Percentiles rank a stretch among this genome's conserved stretches.
Conservation (phyloP, 1,140 invertebrate genomes). For the Leptinotarsa texana region DNA sequence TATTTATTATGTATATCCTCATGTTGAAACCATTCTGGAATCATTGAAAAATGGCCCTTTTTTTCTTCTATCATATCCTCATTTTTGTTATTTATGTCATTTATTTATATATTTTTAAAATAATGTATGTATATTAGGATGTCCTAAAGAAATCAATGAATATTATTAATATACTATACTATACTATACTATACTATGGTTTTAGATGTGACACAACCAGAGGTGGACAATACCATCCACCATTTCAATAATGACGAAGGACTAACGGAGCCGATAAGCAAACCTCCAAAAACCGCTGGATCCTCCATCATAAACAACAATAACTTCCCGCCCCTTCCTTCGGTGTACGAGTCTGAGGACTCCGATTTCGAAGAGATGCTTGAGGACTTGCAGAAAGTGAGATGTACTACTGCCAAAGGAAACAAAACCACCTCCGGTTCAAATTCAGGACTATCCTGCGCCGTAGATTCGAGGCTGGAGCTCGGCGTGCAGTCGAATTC, state of each 20-base stretch:
- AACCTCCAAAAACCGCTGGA: slow-evolving; percentile 23
- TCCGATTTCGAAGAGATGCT: slow-evolving; percentile 73
- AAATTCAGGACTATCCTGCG: slow-evolving; percentile 63
- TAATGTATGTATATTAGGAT: no score
- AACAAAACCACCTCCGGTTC: slow-evolving; percentile 30
- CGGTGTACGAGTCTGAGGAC: slow-evolving; percentile 72
- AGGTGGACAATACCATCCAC: slow-evolving; percentile 40
- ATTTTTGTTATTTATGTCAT: no score
- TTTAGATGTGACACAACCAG: slow-evolving; percentile 39
- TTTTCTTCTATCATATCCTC: no score
- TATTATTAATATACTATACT: no score
- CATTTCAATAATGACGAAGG: slow-evolving; percentile 33
- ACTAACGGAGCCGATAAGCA: slow-evolving; percentile 16
- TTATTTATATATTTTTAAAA: no score
- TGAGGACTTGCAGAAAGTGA: slow-evolving; percentile 64
- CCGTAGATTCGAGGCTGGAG: slow-evolving; percentile 78
- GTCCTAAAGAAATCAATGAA: no score
- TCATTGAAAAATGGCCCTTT: no score
- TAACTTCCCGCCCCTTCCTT: slow-evolving; percentile 59
- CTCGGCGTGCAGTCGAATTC: slow-evolving; percentile 72
- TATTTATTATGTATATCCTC: no score
- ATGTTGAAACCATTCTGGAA: no score
- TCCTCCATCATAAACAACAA: slow-evolving; percentile 35
- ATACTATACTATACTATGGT: background rate
- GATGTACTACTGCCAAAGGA: slow-evolving; percentile 35